Evolutionary conservation across 2,888 invertebrate species (phyloP), one percentile per base, ranked within the genome.

Genomic region (Fragum sueziense): DNA sequence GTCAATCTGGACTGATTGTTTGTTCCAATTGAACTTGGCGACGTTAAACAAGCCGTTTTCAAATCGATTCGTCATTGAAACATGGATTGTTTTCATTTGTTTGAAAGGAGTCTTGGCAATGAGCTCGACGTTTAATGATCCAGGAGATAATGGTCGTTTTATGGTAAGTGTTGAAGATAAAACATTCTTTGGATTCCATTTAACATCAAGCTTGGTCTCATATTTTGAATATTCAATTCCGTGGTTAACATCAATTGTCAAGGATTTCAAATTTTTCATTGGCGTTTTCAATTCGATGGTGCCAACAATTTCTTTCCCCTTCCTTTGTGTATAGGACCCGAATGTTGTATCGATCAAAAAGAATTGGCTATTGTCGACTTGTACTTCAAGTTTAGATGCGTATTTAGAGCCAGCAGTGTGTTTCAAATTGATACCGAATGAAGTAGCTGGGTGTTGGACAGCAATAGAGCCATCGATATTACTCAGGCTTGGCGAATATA

Each of bases 21-120:
- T 86, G 51, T 86, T 85, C 77, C 80, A 77, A 25, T 70, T 67
- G 0, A 82, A 73, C 57, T 86, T 87, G 9, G 87, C 34, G 2
- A 74, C 51, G 0, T 87, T 82, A 9, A 61, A 74, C 6, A 89
- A 14, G 17, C 80, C 79, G 9, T 75, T 37, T 11, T 73, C 68
- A 2, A 84, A 57, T 0, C 31, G 75, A 78, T 90, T 89, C 27
- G 67, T 47, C 17, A 88, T 20, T 25, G 85, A 82, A 14, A 81
- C 74, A 14, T 81, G 59, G 9, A 87, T 59, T 29, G 62, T 75
- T 71, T 82, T 83, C 65, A 79, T 85, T 9, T 79, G 81, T 37
- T 76, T 74, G 54, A 88, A 79, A 41, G 91, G 89, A 11, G 90
- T 84, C 37, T 83, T 85, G 6, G 84, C 84, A 11, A 68, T 57